Evolutionary conservation across 2,113 vertebrate species (phyloP).

Genomic region (Mastomys natalensis): DNA sequence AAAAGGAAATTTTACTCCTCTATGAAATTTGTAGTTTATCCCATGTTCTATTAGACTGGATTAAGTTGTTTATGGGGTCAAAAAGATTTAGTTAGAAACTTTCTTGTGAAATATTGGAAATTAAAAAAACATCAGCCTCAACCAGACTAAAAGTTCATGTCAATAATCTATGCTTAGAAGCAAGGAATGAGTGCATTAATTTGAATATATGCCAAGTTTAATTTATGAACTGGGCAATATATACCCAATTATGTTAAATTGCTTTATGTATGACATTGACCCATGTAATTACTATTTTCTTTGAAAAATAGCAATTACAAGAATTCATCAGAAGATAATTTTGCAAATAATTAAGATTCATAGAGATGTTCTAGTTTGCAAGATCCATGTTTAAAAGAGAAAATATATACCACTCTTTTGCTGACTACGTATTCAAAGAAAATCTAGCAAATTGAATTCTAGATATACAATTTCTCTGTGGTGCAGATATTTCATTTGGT

Average conservation of each 20-base stretch:
- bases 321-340: no score
- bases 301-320: not conserved
- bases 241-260: not conserved
- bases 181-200: not conserved
- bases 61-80: not conserved
- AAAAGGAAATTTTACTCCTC: not conserved
- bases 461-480: not conserved
- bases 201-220: not conserved
- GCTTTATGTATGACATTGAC: not conserved
- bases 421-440: not conserved
- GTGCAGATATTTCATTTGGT: not conserved
- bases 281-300: no score
- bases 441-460: not conserved
- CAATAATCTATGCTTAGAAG: not conserved
- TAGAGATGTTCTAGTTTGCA: not conserved
- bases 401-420: not conserved
- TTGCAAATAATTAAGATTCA: not conserved
- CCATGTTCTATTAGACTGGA: not conserved
- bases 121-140: not conserved
- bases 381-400: not conserved
- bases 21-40: not conserved
- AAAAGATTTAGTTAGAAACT: constrained; percentile 31
- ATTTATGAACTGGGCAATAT: not conserved
- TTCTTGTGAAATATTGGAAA: not conserved
- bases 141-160: not conserved